These are phyloP conservation scores for Aphrophora alni DNA, from an alignment of 2,888 invertebrate species.

Conservation along the genomic window DNA sequence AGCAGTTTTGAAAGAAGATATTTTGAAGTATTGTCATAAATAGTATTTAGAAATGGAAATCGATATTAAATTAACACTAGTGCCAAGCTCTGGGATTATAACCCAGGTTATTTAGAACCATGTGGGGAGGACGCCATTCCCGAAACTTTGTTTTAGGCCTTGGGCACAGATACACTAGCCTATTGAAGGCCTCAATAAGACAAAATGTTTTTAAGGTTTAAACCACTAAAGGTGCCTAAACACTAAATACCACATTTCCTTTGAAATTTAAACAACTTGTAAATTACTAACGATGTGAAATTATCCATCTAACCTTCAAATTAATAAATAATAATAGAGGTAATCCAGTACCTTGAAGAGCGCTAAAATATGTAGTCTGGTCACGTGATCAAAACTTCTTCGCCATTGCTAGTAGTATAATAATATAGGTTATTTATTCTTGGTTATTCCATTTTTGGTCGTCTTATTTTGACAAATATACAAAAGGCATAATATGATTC, in stretches of 20 bases:
- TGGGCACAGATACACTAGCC: constrained; percentile 57
- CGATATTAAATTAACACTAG: not conserved
- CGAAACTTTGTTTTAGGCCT: constrained; percentile 68
- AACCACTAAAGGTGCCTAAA: not conserved
- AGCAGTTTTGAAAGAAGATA: not conserved
- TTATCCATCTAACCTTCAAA: constrained; percentile 9
- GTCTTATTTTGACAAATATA: not conserved
- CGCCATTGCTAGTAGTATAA: constrained; percentile 6
- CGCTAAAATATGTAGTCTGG: constrained; percentile 9
- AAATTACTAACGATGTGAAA: not conserved
- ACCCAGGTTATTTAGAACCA: constrained; percentile 57
- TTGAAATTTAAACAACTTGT: not conserved
- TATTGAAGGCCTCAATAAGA: constrained; percentile 56
- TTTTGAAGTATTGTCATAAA: not conserved
- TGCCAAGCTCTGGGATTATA: not conserved
- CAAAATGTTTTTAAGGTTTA: not conserved
- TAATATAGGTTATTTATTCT: not conserved
- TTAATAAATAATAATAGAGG: constrained; percentile 2
- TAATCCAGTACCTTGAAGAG: constrained; percentile 6
- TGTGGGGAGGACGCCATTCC: constrained; percentile 78
- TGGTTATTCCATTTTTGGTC: not conserved
- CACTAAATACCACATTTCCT: not conserved
- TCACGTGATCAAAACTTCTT: constrained; percentile 9
- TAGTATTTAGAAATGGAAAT: not conserved
- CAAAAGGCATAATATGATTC: not conserved